A percentile compares a stretch with the other conserved stretches of the same genome.
phyloP scores from a whole-genome alignment of 2,113 vertebrate species.

The Sciurus niger region DNA sequence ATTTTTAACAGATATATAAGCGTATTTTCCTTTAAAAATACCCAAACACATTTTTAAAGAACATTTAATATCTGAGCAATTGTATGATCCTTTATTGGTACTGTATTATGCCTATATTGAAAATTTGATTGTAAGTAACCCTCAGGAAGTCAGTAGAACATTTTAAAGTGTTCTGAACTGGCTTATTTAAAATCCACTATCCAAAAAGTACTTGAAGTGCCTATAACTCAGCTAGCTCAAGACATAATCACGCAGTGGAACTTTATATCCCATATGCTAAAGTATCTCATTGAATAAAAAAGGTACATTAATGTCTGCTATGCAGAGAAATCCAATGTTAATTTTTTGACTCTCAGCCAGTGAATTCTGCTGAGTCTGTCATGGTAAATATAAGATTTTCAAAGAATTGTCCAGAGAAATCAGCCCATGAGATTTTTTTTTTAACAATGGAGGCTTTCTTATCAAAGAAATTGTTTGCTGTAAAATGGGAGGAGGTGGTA shows the following conservation, averaged over 20 bases:
- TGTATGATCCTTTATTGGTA: background rate
- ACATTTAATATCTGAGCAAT: background rate
- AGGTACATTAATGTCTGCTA: constrained; percentile 17
- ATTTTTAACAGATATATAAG: background rate
- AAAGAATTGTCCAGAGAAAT: constrained; percentile 55
- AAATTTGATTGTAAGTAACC: background rate
- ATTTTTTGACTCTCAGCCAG: constrained; percentile 50
- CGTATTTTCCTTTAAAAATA: constrained; percentile 16
- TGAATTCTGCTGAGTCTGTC: constrained; percentile 38
- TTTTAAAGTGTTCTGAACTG: constrained; percentile 16
- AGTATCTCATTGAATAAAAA: constrained; percentile 68
- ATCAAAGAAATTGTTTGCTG: constrained; percentile 37
- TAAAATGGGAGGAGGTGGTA: constrained; percentile 15
- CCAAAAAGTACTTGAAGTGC: constrained; percentile 70
- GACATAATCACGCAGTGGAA: constrained; percentile 62
- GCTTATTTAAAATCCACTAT: constrained; percentile 75
- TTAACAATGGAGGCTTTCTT: background rate
- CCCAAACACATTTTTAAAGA: background rate
- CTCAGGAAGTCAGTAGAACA: background rate
- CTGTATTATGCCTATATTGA: background rate
- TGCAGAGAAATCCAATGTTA: constrained; percentile 38
- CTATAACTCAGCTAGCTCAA: constrained; percentile 71
- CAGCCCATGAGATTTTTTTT: background rate
- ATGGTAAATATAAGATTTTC: background rate
- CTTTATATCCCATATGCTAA: constrained; percentile 72